These are phyloP conservation scores for Zaprionus vittiger DNA, from an alignment of 1,140 invertebrate genomes.

Conservation along the genomic window DNA sequence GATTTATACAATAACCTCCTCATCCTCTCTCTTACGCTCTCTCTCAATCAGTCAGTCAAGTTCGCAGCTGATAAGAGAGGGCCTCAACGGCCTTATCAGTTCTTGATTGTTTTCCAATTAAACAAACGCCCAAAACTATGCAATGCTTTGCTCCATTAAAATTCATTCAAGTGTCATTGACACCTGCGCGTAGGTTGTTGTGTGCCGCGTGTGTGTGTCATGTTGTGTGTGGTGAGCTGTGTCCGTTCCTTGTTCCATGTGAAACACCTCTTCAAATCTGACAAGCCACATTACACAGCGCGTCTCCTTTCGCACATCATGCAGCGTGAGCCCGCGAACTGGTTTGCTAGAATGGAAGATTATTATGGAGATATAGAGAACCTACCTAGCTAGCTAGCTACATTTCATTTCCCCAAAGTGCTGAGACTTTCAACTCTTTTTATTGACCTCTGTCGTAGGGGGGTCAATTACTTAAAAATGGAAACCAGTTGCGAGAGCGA, in stretches of 20 bases:
- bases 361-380: background rate
- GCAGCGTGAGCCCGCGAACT: conserved; percentile 1
- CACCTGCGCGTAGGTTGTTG: conserved; percentile 5
- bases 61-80: background rate
- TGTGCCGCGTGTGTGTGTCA: background rate
- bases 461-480: conserved; percentile 35
- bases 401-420: background rate
- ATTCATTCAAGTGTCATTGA: conserved; percentile 29
- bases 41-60: background rate
- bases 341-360: conserved; percentile 12
- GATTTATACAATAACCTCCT: background rate
- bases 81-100: conserved; percentile 13
- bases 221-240: background rate
- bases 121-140: conserved; percentile 57
- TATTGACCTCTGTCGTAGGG: conserved; percentile 28
- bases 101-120: conserved; percentile 10
- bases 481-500: conserved; percentile 18
- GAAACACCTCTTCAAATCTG: background rate
- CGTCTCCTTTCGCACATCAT: conserved; percentile 19
- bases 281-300: background rate
- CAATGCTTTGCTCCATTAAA: conserved; percentile 21
- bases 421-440: conserved; percentile 26
- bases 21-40: background rate
- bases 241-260: conserved; percentile 2
- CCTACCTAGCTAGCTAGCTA: background rate